These are phyloP conservation scores for Xenentodon cancila DNA, from an alignment of 2,797 vertebrate species.

Conservation along the genomic window DNA sequence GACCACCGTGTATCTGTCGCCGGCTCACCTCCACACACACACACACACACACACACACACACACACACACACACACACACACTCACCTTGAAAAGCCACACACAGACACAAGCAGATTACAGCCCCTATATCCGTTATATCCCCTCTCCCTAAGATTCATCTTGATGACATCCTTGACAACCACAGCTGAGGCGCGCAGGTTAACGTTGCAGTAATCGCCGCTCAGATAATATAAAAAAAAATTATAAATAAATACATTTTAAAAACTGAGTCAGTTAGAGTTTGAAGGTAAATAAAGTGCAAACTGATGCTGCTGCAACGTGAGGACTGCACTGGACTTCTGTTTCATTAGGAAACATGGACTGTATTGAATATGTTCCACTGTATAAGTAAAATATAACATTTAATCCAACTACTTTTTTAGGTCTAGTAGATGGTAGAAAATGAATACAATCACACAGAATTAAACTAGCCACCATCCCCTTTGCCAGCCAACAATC, in stretches of 20 bases:
- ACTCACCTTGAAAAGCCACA: slow-evolving; percentile 43
- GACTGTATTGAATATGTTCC: too few species aligned
- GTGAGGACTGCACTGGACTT: background rate
- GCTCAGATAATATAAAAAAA: slow-evolving; percentile 14
- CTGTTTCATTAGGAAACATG: background rate
- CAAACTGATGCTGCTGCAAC: background rate
- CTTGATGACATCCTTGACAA: slow-evolving; percentile 57
- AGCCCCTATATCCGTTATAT: slow-evolving; percentile 21
- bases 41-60: slow-evolving; percentile 23
- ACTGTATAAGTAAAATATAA: too few species aligned
- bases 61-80: slow-evolving; percentile 41
- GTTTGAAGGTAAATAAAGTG: slow-evolving; percentile 11
- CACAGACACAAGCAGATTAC: background rate
- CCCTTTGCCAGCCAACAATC: too few species aligned
- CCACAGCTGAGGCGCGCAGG: slow-evolving; percentile 55
- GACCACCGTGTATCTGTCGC: slow-evolving; percentile 58
- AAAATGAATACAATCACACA: too few species aligned
- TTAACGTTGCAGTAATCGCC: slow-evolving; percentile 52
- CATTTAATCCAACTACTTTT: too few species aligned
- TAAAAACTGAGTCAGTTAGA: slow-evolving; percentile 18
- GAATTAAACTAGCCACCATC: too few species aligned
- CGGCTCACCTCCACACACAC: slow-evolving; percentile 59
- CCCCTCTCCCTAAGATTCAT: slow-evolving; percentile 39
- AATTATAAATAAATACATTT: too few species aligned
- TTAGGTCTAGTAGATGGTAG: too few species aligned